Base-by-base conservation (phyloP, 2,797 vertebrate species). In the Notolabrus celidotus region DNA sequence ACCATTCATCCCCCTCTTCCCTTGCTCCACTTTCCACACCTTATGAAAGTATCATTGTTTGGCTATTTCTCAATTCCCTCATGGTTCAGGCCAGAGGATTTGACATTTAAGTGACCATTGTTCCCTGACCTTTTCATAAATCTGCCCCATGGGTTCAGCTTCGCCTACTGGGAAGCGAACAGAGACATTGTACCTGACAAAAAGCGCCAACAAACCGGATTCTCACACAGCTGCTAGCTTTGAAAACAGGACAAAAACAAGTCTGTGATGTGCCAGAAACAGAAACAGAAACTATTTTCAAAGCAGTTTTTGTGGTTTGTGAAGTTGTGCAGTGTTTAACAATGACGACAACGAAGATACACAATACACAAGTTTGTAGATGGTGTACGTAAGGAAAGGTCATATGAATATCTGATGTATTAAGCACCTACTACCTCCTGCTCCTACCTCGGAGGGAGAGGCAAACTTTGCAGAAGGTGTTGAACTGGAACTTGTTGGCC, bases 401-500 rank as follows among this genome's bases (percentile, higher is more conserved):
- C n/a, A n/a, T n/a, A n/a, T n/a, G n/a, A n/a, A n/a, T n/a, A n/a
- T n/a, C n/a, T n/a, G n/a, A n/a, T n/a, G n/a, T n/a, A n/a, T n/a
- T n/a, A n/a, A n/a, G n/a, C n/a, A n/a, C n/a, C n/a, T n/a, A n/a
- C n/a, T n/a, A n/a, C n/a, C n/a, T n/a, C n/a, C 42, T 43, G 42
- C 41, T 43, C 42, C n/a, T 96, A 99, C 98, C 97, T 68, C 99
- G 90, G 86, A 99, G 99, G 0, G 98, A 98, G 78, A 99, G n/a
- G n/a, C n/a, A n/a, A n/a, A n/a, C n/a, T n/a, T n/a, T 98, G 87
- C 97, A 99, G 94, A 99, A 99, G 71, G 97, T 99, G 91, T 96
- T 98, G 92, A 99, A 99, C n/a, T n/a, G n/a, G n/a, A n/a, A n/a
- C 92, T 97, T 99, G 97, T 96, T 99, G 92, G 97, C 97, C 0